Evolutionary conservation across 2,888 invertebrate genomes (phyloP).

Genomic region (Byasa hedistus): DNA sequence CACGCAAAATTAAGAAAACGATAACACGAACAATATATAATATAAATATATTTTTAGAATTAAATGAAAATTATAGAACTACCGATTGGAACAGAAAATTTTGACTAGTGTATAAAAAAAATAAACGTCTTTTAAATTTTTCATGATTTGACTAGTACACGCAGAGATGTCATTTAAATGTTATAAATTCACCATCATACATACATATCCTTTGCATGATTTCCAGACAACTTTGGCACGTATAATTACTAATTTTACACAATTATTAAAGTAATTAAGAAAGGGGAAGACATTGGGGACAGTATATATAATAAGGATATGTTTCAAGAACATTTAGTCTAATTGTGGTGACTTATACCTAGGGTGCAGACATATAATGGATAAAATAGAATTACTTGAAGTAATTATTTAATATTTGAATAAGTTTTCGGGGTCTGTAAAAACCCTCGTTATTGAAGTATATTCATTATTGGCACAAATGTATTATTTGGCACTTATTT

Average conservation of each 20-base stretch:
- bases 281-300: slow-evolving; percentile 71
- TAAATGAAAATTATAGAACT: slow-evolving; percentile 42
- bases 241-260: slow-evolving; percentile 49
- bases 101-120: slow-evolving; percentile 67
- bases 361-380: slow-evolving; percentile 69
- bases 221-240: slow-evolving; percentile 74
- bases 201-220: slow-evolving; percentile 49
- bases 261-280: slow-evolving; percentile 68
- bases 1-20: slow-evolving; percentile 55
- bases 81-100: slow-evolving; percentile 63
- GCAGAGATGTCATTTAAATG: slow-evolving; percentile 53
- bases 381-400: slow-evolving; percentile 48
- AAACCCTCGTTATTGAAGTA: slow-evolving; percentile 18
- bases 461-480: slow-evolving; percentile 63
- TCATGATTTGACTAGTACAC: slow-evolving; percentile 75
- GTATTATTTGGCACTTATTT: slow-evolving; percentile 60
- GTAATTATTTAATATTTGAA: slow-evolving; percentile 24
- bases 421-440: slow-evolving; percentile 20
- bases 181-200: slow-evolving; percentile 45
- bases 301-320: slow-evolving; percentile 58
- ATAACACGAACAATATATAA: slow-evolving; percentile 22
- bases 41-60: neutral
- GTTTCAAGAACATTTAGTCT: slow-evolving; percentile 62
- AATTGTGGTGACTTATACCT: slow-evolving; percentile 63
- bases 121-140: slow-evolving; percentile 56